Conservation (phyloP, 1,140 invertebrate species). For the Ctenoplectra terminalis region DNA sequence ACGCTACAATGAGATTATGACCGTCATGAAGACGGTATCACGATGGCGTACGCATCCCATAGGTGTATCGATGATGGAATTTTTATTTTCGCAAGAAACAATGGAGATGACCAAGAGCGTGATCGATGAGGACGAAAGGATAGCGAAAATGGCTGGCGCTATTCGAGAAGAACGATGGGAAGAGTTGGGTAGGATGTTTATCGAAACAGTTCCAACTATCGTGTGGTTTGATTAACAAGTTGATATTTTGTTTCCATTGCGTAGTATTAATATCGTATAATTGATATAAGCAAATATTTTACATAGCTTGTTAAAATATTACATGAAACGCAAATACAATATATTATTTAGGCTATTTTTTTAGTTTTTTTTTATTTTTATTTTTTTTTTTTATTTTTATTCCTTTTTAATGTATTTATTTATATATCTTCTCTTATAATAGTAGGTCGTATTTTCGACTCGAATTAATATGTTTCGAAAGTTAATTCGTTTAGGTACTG, state of each 20-base stretch:
- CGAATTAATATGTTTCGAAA: conserved; percentile 35
- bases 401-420: neutral
- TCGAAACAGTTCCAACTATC: neutral
- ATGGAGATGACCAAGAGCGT: neutral
- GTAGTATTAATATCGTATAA: conserved; percentile 41
- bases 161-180: conserved; percentile 12
- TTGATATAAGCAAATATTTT: conserved; percentile 50
- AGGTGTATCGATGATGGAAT: neutral
- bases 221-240: neutral
- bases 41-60: conserved; percentile 6
- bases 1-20: neutral
- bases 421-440: conserved; percentile 8
- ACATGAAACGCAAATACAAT: conserved; percentile 36
- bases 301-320: conserved; percentile 50
- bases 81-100: neutral
- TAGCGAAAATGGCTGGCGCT: neutral
- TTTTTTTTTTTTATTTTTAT: too few relatives aligned
- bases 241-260: conserved; percentile 5
- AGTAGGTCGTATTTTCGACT: conserved; percentile 14
- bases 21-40: neutral
- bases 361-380: too few relatives aligned
- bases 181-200: conserved; percentile 22
- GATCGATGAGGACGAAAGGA: neutral
- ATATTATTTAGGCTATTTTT: conserved; percentile 45
- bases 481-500: conserved; percentile 18